Conservation (phyloP, 2,113 vertebrate species). For the Pampusana beccarii region DNA sequence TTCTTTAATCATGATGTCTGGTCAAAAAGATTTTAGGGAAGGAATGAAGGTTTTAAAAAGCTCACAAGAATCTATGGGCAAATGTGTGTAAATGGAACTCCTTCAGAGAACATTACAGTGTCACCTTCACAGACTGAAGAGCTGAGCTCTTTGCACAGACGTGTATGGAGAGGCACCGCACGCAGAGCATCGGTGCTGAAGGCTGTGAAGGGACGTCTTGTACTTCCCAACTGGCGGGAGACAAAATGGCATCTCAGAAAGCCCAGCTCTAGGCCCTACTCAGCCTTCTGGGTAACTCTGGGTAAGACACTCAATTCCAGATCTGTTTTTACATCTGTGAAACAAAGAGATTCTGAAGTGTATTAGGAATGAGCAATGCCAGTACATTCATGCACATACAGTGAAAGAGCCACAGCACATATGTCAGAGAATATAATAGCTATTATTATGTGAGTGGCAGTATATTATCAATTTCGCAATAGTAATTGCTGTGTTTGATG, state of each 20-base stretch:
- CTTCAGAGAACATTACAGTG: not conserved
- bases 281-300: not conserved
- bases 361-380: not conserved
- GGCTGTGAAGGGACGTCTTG: not conserved
- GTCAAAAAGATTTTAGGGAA: not conserved
- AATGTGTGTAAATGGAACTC: not conserved
- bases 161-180: fast-evolving
- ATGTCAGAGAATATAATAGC: not conserved
- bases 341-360: not conserved
- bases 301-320: not conserved
- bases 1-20: not conserved
- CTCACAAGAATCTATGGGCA: not conserved
- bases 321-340: not conserved
- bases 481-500: not conserved
- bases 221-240: not conserved
- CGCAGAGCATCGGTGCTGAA: fast-evolving
- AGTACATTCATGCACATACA: no score
- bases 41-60: not conserved
- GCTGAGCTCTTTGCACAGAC: not conserved
- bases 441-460: not conserved
- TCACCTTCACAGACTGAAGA: not conserved
- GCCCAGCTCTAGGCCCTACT: not conserved
- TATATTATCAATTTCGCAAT: not conserved
- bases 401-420: not conserved
- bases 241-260: not conserved